These are phyloP conservation scores for Anarrhichthys ocellatus DNA, from an alignment of 2,113 vertebrate genomes.

Conservation along the genomic window DNA sequence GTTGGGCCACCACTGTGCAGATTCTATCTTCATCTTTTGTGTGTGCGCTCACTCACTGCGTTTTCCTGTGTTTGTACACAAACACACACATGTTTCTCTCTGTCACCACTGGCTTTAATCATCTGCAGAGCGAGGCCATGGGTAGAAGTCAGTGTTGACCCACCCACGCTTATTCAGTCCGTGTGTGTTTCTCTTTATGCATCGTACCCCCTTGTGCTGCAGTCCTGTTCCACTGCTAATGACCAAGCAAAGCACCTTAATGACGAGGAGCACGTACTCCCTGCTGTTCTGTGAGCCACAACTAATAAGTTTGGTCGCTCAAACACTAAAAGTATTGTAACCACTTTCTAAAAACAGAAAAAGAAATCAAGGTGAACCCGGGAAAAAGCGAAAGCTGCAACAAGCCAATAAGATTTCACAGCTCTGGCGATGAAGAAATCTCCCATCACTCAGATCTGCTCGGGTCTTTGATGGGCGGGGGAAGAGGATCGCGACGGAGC, in stretches of 20 bases:
- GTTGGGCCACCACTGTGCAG: constrained; percentile 38
- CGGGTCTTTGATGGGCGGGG: constrained; percentile 62
- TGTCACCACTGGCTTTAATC: constrained; percentile 78
- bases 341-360: constrained; percentile 26
- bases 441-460: constrained; percentile 60
- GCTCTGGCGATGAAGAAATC: constrained; percentile 47
- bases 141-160: constrained; percentile 66
- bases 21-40: constrained; percentile 38
- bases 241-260: constrained; percentile 73
- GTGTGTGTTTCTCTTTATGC: constrained; percentile 37
- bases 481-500: background rate
- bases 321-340: constrained; percentile 59
- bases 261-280: constrained; percentile 70
- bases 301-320: constrained; percentile 73
- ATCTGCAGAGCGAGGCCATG: constrained; percentile 68
- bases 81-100: constrained; percentile 32
- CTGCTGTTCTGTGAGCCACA: constrained; percentile 61
- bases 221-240: constrained; percentile 70
- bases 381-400: constrained; percentile 40
- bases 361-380: constrained; percentile 51
- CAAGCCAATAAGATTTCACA: constrained; percentile 40
- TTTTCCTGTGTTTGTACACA: constrained; percentile 5
- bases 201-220: constrained; percentile 40
- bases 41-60: constrained; percentile 5
- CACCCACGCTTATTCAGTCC: constrained; percentile 64